These are phyloP conservation scores for Chanos chanos DNA, from an alignment of 2,797 vertebrate species.

Conservation along the genomic window DNA sequence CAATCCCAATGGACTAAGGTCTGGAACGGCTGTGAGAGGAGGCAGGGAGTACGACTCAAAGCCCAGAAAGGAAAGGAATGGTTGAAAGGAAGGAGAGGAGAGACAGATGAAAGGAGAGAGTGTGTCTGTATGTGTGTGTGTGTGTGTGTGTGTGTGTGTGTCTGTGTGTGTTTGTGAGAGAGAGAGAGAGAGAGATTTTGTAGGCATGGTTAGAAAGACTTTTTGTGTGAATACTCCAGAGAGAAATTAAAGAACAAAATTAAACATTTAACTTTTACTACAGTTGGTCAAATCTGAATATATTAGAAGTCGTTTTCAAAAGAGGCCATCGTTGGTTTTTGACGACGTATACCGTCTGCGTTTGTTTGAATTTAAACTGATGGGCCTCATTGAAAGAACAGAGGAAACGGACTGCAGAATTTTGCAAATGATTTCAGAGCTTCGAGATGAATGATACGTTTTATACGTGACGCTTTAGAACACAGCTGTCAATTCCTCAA, in stretches of 20 bases:
- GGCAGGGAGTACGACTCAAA: conserved; percentile 3
- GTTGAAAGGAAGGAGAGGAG: neutral
- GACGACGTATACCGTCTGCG: no score
- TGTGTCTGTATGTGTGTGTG: conserved; percentile 31
- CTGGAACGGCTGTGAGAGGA: conserved; percentile 73
- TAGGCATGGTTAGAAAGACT: no score
- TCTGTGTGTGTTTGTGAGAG: no score
- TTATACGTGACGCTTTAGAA: conserved; percentile 14
- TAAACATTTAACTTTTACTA: no score
- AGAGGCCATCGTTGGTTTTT: no score
- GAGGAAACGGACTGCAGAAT: conserved; percentile 41
- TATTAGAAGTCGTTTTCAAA: no score
- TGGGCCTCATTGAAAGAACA: neutral
- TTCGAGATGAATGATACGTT: neutral
- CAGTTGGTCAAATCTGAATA: no score
- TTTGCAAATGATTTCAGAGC: conserved; percentile 27
- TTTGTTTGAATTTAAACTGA: no score
- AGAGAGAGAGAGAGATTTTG: neutral
- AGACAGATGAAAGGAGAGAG: conserved; percentile 28
- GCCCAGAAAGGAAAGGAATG: conserved; percentile 5
- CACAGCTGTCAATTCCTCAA: conserved; percentile 47
- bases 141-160: no score
- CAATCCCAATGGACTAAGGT: conserved; percentile 69
- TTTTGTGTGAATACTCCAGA: no score
- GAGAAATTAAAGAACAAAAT: no score